phyloP scores from a whole-genome alignment of 2,888 invertebrate species.

The Lymantria monacha region DNA sequence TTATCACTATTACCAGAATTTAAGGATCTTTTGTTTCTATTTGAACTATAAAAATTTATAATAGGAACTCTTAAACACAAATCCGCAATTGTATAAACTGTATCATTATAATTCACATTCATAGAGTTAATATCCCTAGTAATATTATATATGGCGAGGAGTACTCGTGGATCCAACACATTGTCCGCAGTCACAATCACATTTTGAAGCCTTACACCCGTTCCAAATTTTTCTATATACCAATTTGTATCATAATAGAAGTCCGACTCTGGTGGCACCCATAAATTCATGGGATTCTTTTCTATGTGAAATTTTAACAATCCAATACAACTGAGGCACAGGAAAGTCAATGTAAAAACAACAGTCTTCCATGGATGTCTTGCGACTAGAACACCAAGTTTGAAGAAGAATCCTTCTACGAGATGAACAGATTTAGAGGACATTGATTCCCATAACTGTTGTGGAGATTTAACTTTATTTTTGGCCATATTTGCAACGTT shows the following conservation, averaged over 20 bases:
- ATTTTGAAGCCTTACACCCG: conserved; percentile 83
- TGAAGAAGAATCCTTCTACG: conserved; percentile 73
- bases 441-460: conserved; percentile 67
- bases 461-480: conserved; percentile 57
- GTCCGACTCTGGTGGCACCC: conserved; percentile 88
- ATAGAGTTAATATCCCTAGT: conserved; percentile 73
- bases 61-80: conserved; percentile 73
- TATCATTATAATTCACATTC: conserved; percentile 47
- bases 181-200: conserved; percentile 85
- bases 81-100: conserved; percentile 50
- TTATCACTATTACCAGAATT: conserved; percentile 28
- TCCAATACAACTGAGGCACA: conserved; percentile 83
- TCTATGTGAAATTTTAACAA: conserved; percentile 86
- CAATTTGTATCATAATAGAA: conserved; percentile 87
- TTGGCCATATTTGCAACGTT: conserved; percentile 44
- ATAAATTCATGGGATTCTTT: conserved; percentile 88
- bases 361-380: conserved; percentile 84
- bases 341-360: conserved; percentile 75
- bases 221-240: conserved; percentile 85
- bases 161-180: conserved; percentile 84
- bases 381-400: conserved; percentile 84
- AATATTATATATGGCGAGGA: conserved; percentile 77
- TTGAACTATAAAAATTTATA: conserved; percentile 59
- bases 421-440: conserved; percentile 68
- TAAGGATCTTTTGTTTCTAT: conserved; percentile 48